phyloP scores from a whole-genome alignment of 2,113 vertebrate genomes.

The Seriola quinqueradiata region DNA sequence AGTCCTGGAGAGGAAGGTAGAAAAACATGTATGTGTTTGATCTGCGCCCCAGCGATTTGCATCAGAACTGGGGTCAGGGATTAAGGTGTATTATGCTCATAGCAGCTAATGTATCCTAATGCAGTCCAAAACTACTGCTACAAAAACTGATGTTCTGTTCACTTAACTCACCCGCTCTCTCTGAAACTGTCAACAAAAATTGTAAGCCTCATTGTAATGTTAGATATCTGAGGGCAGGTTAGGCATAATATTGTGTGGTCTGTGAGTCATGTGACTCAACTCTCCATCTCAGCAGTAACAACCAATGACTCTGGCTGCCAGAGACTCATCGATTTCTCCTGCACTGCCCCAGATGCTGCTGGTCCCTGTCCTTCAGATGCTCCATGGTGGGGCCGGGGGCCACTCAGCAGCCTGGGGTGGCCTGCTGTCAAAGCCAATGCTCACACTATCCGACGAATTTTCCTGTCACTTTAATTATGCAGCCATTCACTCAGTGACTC shows the following conservation, averaged over 20 bases:
- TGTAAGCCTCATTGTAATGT: background rate
- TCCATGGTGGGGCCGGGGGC: slow-evolving; percentile 24
- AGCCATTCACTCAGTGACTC: slow-evolving; percentile 49
- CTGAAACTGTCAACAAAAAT: background rate
- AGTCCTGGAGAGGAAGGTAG: too few relatives aligned
- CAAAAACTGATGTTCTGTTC: background rate
- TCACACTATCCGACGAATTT: slow-evolving; percentile 44
- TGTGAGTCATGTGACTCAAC: slow-evolving; percentile 20
- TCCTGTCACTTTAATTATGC: slow-evolving; percentile 72
- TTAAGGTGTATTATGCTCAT: too few relatives aligned
- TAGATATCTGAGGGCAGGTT: background rate
- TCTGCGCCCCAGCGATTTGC: too few relatives aligned
- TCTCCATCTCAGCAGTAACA: slow-evolving; percentile 21
- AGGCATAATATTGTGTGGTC: background rate
- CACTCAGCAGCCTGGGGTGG: slow-evolving; percentile 42
- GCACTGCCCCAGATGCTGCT: slow-evolving; percentile 51
- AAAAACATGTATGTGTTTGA: too few relatives aligned
- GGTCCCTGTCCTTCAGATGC: slow-evolving; percentile 64
- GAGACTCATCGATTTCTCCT: slow-evolving; percentile 46
- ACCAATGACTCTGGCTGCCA: slow-evolving; percentile 47
- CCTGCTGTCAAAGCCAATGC: slow-evolving; percentile 56
- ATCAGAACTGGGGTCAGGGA: too few relatives aligned
- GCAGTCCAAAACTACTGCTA: background rate
- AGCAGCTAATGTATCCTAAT: too few relatives aligned
- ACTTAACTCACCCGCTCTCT: background rate